Base-by-base conservation (phyloP, 2,113 vertebrate species). In the Camelus dromedarius region DNA sequence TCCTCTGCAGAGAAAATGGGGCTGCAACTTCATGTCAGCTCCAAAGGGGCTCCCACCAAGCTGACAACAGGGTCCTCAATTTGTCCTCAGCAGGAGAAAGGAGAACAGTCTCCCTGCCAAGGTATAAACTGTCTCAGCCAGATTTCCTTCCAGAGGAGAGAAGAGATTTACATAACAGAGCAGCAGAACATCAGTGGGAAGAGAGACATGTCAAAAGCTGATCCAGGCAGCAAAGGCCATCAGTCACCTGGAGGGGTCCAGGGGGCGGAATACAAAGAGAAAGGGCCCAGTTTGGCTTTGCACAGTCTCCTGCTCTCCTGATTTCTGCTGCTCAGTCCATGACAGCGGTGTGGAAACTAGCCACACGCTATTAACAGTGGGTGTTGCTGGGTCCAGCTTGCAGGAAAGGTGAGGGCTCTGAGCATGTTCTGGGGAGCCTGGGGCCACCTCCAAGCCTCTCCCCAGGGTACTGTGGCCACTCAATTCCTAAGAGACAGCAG, bases 91-190 rank as follows among this genome's bases (percentile, higher is more conserved):
- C 38, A 16, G 95, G 62, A 96, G 10, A 84, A 95, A 77, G 72
- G 80, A 91, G 67, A 64, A 62, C 28, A 22, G 35, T 70, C 64
- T 79, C 50, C 58, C 35, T 24, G 18, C 19, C 48, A 88, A 28
- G 77, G 66, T 82, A n/a, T 28, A 81, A 89, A 66, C 94, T 73
- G 30, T 83, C 86, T 94, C 83, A 58, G 93, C 42, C 1, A 0
- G 70, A 73, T 72, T 67, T 89, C 69, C 87, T 82, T 90, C 52
- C 20, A 75, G 30, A 84, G 76, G 72, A 91, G 22, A 62, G 70
- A 70, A 93, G 70, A 67, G 64, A 86, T 96, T 93, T 96, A 66
- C 64, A 35, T 83, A 96, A 96, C 83, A 85, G 66, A 93, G 85
- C 50, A 56, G 54, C 50, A 69, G 42, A 94, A 19, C 38, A 30